These are phyloP conservation scores for Phoxinus phoxinus DNA, from an alignment of 2,113 vertebrate genomes.

Conservation along the genomic window DNA sequence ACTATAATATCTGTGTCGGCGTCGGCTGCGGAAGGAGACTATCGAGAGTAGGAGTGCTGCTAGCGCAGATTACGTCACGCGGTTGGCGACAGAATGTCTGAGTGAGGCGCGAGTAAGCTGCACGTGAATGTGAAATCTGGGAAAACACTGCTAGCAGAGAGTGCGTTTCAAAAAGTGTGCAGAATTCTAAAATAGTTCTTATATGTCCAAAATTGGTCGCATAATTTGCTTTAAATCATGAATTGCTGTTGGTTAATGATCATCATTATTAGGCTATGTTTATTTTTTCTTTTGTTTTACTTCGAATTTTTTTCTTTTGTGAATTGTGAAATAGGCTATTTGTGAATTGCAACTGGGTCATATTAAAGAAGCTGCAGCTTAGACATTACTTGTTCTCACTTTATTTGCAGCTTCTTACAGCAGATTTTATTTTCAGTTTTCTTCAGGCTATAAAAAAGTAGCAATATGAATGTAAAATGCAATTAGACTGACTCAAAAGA, in stretches of 20 bases:
- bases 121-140: slow-evolving; percentile 80
- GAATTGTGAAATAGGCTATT: not conserved
- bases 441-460: not conserved
- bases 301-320: too few relatives aligned
- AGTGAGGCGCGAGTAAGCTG: slow-evolving; percentile 78
- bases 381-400: not conserved
- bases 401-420: not conserved
- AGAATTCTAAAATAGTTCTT: not conserved
- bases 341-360: not conserved
- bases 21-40: slow-evolving; percentile 73
- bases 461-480: not conserved
- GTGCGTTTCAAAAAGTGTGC: slow-evolving; percentile 21
- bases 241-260: not conserved
- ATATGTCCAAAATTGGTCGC: not conserved
- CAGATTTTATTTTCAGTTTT: not conserved
- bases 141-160: slow-evolving; percentile 70
- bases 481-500: not conserved
- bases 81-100: slow-evolving; percentile 85
- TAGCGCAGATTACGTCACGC: slow-evolving; percentile 77
- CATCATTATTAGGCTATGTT: not conserved
- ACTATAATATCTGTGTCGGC: slow-evolving; percentile 72
- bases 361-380: not conserved
- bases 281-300: not conserved
- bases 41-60: slow-evolving; percentile 62
- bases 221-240: not conserved